Conservation (phyloP, 2,888 invertebrate genomes). For the Heterodera filipjevi region DNA sequence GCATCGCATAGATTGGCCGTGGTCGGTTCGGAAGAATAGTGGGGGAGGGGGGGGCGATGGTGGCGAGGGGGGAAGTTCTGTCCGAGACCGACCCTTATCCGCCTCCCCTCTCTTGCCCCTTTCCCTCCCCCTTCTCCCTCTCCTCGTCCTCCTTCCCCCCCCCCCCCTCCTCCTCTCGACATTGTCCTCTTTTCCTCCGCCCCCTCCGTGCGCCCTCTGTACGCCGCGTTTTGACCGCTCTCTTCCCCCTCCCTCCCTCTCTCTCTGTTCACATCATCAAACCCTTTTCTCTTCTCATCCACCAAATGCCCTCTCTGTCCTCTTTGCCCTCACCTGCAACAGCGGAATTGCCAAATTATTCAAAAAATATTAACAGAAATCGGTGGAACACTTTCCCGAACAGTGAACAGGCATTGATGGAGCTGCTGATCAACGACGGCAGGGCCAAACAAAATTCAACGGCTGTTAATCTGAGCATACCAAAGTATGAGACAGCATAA, state of each 20-base stretch:
- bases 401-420: conserved; percentile 17
- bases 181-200: not conserved
- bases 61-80: not conserved
- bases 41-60: not conserved
- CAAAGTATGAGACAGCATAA: not conserved
- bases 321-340: conserved; percentile 20
- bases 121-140: not conserved
- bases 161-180: not conserved
- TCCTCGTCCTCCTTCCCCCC: not conserved
- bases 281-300: not conserved
- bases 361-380: conserved; percentile 5
- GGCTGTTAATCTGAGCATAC: not conserved
- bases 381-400: conserved; percentile 17
- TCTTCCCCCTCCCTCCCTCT: not conserved
- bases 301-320: conserved; percentile 25
- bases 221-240: not conserved
- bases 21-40: not conserved
- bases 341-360: not conserved
- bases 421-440: conserved; percentile 20
- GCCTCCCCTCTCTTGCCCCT: too few relatives aligned
- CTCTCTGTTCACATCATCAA: conserved; percentile 5
- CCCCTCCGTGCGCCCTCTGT: not conserved
- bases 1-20: not conserved
- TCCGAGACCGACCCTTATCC: not conserved
- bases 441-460: not conserved